Percentiles rank a stretch among this genome's conserved stretches.
Evolutionary conservation across 2,797 vertebrate genomes (phyloP).

Genomic region (Cynopterus sphinx): DNA sequence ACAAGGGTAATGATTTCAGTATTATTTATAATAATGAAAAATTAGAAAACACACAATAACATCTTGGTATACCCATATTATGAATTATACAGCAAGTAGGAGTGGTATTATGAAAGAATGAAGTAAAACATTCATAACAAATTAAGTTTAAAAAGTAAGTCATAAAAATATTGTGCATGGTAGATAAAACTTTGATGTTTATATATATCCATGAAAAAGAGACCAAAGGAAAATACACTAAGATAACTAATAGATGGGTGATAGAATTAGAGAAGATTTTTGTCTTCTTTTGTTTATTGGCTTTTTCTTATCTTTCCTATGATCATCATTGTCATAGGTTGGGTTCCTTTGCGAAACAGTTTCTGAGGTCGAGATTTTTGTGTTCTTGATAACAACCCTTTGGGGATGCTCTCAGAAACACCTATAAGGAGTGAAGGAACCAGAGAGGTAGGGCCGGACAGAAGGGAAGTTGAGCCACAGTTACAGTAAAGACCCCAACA

Average conservation of each 20-base stretch:
- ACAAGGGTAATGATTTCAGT: background rate
- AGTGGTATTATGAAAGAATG: background rate
- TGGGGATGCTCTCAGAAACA: background rate
- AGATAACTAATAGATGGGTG: background rate
- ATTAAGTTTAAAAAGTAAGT: constrained; percentile 1
- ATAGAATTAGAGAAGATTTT: background rate
- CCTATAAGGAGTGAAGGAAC: background rate
- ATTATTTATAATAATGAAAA: background rate
- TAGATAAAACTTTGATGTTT: background rate
- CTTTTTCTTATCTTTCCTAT: background rate
- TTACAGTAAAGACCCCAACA: background rate
- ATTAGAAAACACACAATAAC: background rate
- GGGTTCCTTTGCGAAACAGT: background rate
- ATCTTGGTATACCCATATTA: background rate
- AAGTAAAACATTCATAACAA: background rate
- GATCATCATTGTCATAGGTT: background rate
- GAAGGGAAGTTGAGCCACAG: background rate
- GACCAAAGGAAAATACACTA: background rate
- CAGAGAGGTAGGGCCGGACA: background rate
- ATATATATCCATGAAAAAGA: background rate
- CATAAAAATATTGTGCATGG: background rate
- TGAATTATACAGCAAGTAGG: background rate
- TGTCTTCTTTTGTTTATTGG: background rate
- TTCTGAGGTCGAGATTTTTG: background rate
- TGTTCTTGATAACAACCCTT: background rate